Base-by-base conservation (phyloP, 1,140 invertebrate genomes). In the Mycetomoellerius zeteki region DNA sequence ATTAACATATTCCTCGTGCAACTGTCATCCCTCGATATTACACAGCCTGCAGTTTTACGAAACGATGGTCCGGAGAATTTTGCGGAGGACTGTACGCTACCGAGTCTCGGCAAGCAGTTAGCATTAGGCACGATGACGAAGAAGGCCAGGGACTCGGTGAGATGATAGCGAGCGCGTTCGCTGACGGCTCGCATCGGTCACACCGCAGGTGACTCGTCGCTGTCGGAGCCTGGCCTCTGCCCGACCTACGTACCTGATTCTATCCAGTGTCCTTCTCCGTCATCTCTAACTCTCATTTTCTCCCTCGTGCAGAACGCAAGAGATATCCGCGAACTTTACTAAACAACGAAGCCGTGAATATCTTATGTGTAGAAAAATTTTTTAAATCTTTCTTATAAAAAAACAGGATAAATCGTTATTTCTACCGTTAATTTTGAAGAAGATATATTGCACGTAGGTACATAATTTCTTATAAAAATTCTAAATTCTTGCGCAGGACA, bases 71-170 rank as follows among this genome's bases (percentile, higher is more conserved):
- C 21, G n/a, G 24, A 30, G 19, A 81, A 16, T 87, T 78, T 87
- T 78, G 65, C 54, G 7, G 2, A 8, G 4, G 85, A 89, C 85
- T 90, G 85, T 90, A 90, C 89, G 50, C 85, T 73, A 84, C 71
- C 77, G 62, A 86, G 85, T 24, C 75, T 24, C 73, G 81, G 77
- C 86, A 54, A 85, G 88, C 89, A 88, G 89, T 91, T 91, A 91
- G 89, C 90, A 92, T 91, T 90, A 90, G 88, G 86, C 81, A 89
- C 33, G 88, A 91, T 92, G 91, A 92, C 91, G 91, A 91, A 88
- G 91, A 90, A 90, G 89, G 75, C 89, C 86, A 85, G 88, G 86
- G 75, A 81, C 88, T 76, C 77, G 85, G 82, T 78, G 88, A 89
- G 91, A 91, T 90, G 91, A 91, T 91, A 91, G 89, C 89, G 91